These are phyloP conservation scores for Chelonoidis abingdonii DNA, from an alignment of 2,113 vertebrate genomes.

Conservation along the genomic window DNA sequence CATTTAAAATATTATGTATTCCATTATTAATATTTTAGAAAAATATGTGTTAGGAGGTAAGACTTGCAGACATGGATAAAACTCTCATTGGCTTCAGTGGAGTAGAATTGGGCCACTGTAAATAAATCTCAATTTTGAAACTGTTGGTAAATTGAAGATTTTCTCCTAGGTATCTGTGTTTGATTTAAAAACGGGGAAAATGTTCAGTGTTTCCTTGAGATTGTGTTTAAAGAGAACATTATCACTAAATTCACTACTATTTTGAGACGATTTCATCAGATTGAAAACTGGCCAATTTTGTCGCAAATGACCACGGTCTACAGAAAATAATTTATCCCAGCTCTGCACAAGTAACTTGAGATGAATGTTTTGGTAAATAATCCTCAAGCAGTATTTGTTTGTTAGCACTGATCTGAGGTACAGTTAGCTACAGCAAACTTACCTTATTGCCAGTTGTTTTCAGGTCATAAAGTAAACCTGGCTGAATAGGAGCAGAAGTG, in stretches of 20 bases:
- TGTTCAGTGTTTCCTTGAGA: background rate
- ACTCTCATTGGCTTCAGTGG: background rate
- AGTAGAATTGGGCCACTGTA: background rate
- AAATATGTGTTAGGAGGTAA: background rate
- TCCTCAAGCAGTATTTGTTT: background rate
- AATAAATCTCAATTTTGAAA: background rate
- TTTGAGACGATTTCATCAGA: background rate
- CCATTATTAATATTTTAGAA: background rate
- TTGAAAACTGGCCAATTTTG: background rate
- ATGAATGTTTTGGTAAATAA: background rate
- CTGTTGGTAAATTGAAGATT: conserved; percentile 10
- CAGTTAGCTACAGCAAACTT: background rate
- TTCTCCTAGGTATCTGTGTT: background rate
- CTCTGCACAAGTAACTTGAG: background rate
- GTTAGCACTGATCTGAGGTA: background rate
- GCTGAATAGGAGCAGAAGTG: conserved; percentile 16
- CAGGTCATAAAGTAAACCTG: conserved; percentile 8
- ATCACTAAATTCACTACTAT: background rate
- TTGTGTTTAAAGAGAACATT: background rate
- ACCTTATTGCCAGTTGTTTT: background rate
- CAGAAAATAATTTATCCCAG: background rate
- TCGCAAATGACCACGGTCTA: background rate
- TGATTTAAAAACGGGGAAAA: background rate
- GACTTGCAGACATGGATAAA: background rate
- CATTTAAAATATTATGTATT: background rate